Conservation (phyloP, 2,888 invertebrate genomes). For the Tetranychus piercei region DNA sequence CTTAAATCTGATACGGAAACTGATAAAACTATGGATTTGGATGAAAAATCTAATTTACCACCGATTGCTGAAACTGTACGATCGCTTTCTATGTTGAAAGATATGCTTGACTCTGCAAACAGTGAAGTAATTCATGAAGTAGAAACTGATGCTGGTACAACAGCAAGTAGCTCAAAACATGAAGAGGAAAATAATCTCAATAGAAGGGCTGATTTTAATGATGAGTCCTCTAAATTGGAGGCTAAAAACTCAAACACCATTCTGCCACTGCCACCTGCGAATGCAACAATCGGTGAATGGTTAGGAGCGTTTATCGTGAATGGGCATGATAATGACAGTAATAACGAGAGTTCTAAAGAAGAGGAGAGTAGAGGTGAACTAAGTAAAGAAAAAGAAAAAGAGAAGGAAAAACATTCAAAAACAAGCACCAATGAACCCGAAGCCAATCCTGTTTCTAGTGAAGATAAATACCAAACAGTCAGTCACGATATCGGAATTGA, state of each 20-base stretch:
- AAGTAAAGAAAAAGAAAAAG: conserved; percentile 3
- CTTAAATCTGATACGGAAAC: not conserved
- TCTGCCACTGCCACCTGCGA: conserved; percentile 16
- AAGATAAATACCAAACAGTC: conserved; percentile 12
- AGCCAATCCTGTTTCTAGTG: conserved; percentile 11
- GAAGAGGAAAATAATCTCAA: not conserved
- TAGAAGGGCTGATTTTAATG: not conserved
- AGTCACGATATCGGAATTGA: not conserved
- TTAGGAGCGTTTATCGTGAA: conserved; percentile 15
- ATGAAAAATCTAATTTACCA: conserved; percentile 13
- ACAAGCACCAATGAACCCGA: conserved; percentile 3
- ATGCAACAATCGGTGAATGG: conserved; percentile 21
- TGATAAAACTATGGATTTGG: conserved; percentile 9
- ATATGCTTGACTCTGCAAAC: conserved; percentile 10
- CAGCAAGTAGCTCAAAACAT: not conserved
- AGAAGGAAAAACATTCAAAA: not conserved
- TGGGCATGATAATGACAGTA: conserved; percentile 5
- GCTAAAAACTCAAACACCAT: conserved; percentile 3
- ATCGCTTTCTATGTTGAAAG: conserved; percentile 21
- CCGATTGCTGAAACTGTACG: conserved; percentile 18
- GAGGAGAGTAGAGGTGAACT: conserved; percentile 7
- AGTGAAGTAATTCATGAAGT: conserved; percentile 3
- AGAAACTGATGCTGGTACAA: conserved; percentile 6
- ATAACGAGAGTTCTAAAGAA: not conserved
- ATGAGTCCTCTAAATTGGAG: not conserved